Evolutionary conservation across 2,797 vertebrate species (phyloP), one percentile per base, ranked within the genome.

Genomic region (Labroides dimidiatus): DNA sequence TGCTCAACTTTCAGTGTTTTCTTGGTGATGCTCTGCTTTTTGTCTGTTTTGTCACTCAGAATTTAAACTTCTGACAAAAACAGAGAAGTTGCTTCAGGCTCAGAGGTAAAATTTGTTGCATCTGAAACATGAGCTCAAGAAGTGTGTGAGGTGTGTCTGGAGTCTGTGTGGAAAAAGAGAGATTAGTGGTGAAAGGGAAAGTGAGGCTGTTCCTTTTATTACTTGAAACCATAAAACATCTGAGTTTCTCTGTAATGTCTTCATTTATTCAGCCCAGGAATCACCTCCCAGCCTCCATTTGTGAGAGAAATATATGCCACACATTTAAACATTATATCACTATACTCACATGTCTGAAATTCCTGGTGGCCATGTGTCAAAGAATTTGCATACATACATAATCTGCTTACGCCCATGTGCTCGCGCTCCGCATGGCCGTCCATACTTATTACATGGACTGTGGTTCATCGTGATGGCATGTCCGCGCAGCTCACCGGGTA

Each of bases 371-470:
- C 69, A 24, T 54, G 77, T 76, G 68, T 77, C 59, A 77, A 24
- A 72, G 56, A 27, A 68, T 33, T 74, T 17, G 65, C 84, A 80
- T 86, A 78, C 61, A 84, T 78, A 71, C 71, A 89, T 81, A 87
- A 86, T 85, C 80, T 83, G 84, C 75, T 83, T 80, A 67, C 10
- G 62, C 76, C 51, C 69, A 76, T 7, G 69, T 47, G 50, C 72
- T 63, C 20, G 72, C 47, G 36, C 14, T 21, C 50, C 49, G 81
- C 73, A 48, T 68, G 74, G 72, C 64, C 51, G 9, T 78, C 73
- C 85, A 88, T 87, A 70, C 72, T 78, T 87, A 91, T 89, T 68
- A 81, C 63, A 65, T 55, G 63, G 58, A 69, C 75, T 24, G 39
- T 14, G 65, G 70, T 73, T 81, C 64, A 72, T 64, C 4, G 27